These are phyloP conservation scores for Druceiella hillmani DNA, from an alignment of 2,888 invertebrate genomes.

Conservation along the genomic window DNA sequence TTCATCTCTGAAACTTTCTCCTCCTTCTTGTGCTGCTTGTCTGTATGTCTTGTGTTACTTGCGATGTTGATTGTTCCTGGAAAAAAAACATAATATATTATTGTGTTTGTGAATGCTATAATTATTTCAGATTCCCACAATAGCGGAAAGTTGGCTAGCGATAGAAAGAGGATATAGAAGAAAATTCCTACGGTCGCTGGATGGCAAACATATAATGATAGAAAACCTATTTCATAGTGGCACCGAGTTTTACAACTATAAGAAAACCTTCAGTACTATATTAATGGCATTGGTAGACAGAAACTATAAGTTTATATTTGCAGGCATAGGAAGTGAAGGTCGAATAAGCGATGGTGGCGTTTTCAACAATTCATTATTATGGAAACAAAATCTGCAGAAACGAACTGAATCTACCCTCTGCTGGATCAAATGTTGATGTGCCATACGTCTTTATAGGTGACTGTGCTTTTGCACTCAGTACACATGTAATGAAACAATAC, in stretches of 20 bases:
- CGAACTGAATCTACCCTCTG: slow-evolving; percentile 19
- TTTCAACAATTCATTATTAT: too few relatives aligned
- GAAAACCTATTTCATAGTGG: slow-evolving; percentile 22
- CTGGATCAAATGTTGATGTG: slow-evolving; percentile 23
- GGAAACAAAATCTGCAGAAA: slow-evolving; percentile 12
- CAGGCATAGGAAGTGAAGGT: too few relatives aligned
- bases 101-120: slow-evolving; percentile 11
- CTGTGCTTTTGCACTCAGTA: slow-evolving; percentile 27
- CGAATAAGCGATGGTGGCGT: too few relatives aligned
- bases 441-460: slow-evolving; percentile 28
- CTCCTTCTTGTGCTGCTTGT: too few relatives aligned
- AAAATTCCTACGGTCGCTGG: slow-evolving; percentile 24
- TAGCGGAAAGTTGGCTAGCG: too few relatives aligned
- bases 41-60: too few relatives aligned
- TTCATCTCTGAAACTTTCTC: too few relatives aligned
- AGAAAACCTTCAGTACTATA: slow-evolving; percentile 25
- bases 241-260: slow-evolving; percentile 24
- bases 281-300: slow-evolving; percentile 28
- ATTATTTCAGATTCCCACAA: slow-evolving; percentile 9
- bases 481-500: slow-evolving; percentile 28
- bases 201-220: slow-evolving; percentile 27
- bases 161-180: slow-evolving; percentile 17
- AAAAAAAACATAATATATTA: too few relatives aligned
- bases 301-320: slow-evolving; percentile 27
- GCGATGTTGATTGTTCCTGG: too few relatives aligned